phyloP scores from a whole-genome alignment of 1,140 invertebrate genomes.

The Lasioglossum albipes region DNA sequence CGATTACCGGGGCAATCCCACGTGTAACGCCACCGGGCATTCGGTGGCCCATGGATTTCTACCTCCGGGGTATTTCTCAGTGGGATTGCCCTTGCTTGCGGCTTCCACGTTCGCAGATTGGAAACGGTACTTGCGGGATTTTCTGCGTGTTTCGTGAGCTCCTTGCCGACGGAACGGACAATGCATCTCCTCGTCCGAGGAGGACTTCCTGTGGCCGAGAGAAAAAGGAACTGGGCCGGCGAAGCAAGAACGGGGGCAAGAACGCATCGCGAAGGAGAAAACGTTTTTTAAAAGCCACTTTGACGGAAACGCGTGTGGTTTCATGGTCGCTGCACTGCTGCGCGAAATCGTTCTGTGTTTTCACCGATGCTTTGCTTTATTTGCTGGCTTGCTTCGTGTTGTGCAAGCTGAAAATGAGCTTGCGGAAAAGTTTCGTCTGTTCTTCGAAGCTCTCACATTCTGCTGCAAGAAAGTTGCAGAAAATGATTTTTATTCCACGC shows the following conservation, averaged over 20 bases:
- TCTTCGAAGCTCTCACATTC: no score
- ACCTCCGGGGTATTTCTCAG: neutral
- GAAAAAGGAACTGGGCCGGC: neutral
- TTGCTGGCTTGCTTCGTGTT: no score
- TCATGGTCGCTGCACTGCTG: no score
- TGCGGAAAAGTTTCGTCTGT: no score
- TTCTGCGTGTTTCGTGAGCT: neutral
- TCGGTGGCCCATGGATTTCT: slow-evolving; percentile 8
- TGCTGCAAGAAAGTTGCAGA: no score
- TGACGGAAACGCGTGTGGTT: no score
- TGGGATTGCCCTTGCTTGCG: neutral
- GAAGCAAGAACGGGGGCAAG: neutral
- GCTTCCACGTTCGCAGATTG: neutral
- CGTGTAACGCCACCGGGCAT: slow-evolving; percentile 17
- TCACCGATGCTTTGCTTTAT: no score
- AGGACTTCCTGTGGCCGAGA: neutral
- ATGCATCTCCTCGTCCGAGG: neutral
- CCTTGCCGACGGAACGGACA: neutral
- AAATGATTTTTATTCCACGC: no score
- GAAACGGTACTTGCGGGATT: slow-evolving; percentile 15
- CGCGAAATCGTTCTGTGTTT: no score
- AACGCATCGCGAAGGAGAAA: no score
- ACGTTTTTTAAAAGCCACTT: no score
- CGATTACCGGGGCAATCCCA: slow-evolving; percentile 32
- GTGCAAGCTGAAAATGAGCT: no score